Evolutionary conservation across 2,888 invertebrate genomes (phyloP).

Genomic region (Zygogramma bicolorata): DNA sequence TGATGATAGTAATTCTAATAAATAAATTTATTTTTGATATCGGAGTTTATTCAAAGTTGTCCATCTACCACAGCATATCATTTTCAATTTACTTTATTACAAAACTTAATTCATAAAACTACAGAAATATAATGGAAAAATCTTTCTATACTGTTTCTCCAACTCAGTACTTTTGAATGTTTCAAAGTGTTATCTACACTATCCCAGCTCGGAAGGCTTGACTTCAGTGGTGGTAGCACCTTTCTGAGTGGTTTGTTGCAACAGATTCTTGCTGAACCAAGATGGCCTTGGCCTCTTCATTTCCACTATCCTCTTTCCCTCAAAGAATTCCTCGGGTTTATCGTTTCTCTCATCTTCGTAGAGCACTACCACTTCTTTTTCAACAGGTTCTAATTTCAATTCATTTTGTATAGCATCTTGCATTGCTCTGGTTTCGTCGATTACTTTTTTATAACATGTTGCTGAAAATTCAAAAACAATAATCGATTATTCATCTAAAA

Average conservation of each 20-base stretch:
- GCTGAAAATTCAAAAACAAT: conserved; percentile 69
- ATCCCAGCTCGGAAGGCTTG: conserved; percentile 80
- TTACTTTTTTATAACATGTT: conserved; percentile 86
- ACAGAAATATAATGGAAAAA: background rate
- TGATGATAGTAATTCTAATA: conserved; percentile 18
- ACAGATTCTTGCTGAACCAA: conserved; percentile 90
- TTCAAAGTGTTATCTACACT: conserved; percentile 48
- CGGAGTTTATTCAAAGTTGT: background rate
- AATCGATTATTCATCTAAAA: too few species aligned
- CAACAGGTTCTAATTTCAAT: conserved; percentile 79
- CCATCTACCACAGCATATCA: background rate
- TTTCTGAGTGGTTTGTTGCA: conserved; percentile 82
- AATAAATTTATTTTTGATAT: background rate
- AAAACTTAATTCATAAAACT: background rate
- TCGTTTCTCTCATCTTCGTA: conserved; percentile 85
- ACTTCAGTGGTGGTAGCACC: conserved; percentile 78
- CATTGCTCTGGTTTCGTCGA: conserved; percentile 84
- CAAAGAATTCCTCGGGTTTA: conserved; percentile 73
- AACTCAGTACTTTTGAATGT: background rate
- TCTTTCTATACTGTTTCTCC: background rate
- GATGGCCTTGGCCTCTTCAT: conserved; percentile 85
- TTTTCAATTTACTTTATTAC: background rate
- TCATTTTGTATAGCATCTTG: conserved; percentile 80
- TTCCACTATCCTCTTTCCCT: conserved; percentile 87
- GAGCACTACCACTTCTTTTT: conserved; percentile 86